Evolutionary conservation across 2,888 invertebrate genomes (phyloP).

Genomic region (Danaus chrysippus): DNA sequence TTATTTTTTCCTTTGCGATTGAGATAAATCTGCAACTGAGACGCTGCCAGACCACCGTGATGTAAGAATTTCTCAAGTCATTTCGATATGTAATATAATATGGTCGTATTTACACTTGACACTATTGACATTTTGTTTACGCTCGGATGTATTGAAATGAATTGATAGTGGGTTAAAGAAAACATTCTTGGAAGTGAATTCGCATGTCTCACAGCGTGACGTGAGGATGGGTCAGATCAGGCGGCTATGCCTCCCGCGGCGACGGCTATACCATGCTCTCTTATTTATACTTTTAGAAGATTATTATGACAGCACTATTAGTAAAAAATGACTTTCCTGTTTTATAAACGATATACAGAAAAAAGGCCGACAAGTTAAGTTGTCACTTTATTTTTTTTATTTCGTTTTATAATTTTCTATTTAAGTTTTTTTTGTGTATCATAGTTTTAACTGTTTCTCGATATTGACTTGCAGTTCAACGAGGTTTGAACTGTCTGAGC

Average conservation of each 20-base stretch:
- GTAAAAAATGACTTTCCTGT: constrained; percentile 36
- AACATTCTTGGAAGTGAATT: constrained; percentile 65
- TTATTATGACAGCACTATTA: constrained; percentile 4
- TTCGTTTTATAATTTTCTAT: background rate
- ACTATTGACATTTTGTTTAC: constrained; percentile 35
- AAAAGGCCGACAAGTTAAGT: background rate
- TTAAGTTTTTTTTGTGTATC: background rate
- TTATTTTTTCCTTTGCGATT: background rate
- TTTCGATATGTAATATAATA: constrained; percentile 25
- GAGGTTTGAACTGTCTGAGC: constrained; percentile 45
- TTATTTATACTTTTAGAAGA: constrained; percentile 63
- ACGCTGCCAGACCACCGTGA: constrained; percentile 35
- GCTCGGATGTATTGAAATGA: constrained; percentile 50
- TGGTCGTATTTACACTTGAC: constrained; percentile 18
- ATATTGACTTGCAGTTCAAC: constrained; percentile 39
- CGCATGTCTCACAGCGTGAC: constrained; percentile 74
- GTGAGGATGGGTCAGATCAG: constrained; percentile 61
- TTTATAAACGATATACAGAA: background rate
- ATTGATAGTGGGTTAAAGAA: constrained; percentile 57
- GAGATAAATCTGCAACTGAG: background rate
- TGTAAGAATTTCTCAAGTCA: constrained; percentile 29
- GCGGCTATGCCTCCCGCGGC: constrained; percentile 57
- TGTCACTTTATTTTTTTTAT: background rate
- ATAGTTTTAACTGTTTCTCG: constrained; percentile 22
- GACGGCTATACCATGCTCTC: constrained; percentile 49